Percentiles rank a stretch among this genome's conserved stretches.
Evolutionary conservation across 2,888 invertebrate genomes (phyloP).

Genomic region (Polia nebulosa): DNA sequence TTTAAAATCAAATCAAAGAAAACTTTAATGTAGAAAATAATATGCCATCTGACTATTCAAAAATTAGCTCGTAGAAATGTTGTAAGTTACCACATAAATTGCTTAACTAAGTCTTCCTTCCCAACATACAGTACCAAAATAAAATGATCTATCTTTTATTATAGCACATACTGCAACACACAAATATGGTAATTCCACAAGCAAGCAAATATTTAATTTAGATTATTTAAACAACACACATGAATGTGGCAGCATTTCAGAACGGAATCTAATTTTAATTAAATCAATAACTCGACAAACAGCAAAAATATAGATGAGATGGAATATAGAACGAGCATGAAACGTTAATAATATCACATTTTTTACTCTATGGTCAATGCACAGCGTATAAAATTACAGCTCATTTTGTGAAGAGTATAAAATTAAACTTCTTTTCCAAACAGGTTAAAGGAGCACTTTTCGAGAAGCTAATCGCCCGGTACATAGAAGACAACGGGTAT

Average conservation of each 20-base stretch:
- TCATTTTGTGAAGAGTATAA: neutral
- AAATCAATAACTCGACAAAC: slow-evolving; percentile 37
- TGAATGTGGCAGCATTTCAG: slow-evolving; percentile 5
- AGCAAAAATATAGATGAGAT: neutral
- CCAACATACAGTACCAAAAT: neutral
- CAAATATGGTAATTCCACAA: slow-evolving; percentile 54
- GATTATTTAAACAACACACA: slow-evolving; percentile 52
- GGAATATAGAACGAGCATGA: too few species aligned
- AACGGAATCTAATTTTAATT: slow-evolving; percentile 42
- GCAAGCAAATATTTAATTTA: slow-evolving; percentile 54
- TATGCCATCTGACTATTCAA: neutral
- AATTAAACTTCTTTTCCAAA: neutral
- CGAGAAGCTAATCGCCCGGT: neutral
- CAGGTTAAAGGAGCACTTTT: neutral
- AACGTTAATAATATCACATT: too few species aligned
- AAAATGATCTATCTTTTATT: slow-evolving; percentile 1
- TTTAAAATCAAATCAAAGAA: too few species aligned
- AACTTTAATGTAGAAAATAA: too few species aligned
- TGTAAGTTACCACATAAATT: neutral
- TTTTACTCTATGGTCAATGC: neutral
- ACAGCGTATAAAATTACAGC: too few species aligned
- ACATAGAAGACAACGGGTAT: too few species aligned
- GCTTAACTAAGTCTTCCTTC: neutral
- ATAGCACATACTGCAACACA: slow-evolving; percentile 13
- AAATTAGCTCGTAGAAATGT: neutral